Evolutionary conservation across 1,140 invertebrate species (phyloP).

Genomic region (Platyscapa corneri): DNA sequence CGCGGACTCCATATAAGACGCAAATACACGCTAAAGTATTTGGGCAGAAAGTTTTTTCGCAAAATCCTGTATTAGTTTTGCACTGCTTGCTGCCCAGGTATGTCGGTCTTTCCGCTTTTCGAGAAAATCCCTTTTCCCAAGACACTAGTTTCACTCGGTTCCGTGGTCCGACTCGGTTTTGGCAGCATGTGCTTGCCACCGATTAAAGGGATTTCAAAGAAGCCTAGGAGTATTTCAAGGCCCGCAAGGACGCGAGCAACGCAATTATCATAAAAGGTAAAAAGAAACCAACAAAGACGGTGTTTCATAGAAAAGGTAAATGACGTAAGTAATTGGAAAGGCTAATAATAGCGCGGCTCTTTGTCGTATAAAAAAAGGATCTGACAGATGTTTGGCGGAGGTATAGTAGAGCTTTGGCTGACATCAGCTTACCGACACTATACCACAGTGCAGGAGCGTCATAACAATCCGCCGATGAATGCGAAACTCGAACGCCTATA

Average conservation of each 20-base stretch:
- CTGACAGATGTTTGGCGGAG: conserved; percentile 9
- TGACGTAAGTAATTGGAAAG: conserved; percentile 48
- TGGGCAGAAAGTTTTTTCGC: background rate
- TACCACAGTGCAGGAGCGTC: background rate
- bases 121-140: background rate
- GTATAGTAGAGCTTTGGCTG: background rate
- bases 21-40: no score
- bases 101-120: background rate
- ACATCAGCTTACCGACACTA: background rate
- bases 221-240: background rate
- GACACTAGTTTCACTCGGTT: background rate
- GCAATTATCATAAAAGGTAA: background rate
- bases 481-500: background rate
- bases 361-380: conserved; percentile 56
- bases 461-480: background rate
- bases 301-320: background rate
- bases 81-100: no score
- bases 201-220: background rate
- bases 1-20: no score
- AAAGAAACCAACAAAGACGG: background rate
- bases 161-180: background rate
- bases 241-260: background rate
- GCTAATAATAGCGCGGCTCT: background rate
- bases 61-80: background rate
- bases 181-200: background rate